phyloP scores from a whole-genome alignment of 2,888 invertebrate species.

The Aethes cnicana region DNA sequence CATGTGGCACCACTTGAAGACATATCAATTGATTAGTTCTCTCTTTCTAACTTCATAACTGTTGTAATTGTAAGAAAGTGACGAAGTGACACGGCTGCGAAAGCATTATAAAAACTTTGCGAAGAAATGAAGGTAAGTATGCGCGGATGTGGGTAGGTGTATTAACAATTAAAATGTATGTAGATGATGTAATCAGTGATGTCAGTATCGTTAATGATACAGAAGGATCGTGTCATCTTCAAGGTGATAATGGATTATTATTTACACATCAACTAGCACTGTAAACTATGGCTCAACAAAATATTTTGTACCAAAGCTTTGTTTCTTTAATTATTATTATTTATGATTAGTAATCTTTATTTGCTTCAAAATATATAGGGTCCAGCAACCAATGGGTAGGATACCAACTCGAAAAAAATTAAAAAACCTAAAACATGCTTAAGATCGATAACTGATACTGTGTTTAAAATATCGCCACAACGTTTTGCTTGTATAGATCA shows the following conservation, averaged over 20 bases:
- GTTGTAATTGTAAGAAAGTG: slow-evolving; percentile 44
- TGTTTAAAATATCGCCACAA: too few species aligned
- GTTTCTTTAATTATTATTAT: too few species aligned
- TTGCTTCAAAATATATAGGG: too few species aligned
- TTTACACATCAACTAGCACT: background rate
- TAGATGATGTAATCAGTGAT: slow-evolving; percentile 20
- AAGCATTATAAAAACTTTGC: slow-evolving; percentile 39
- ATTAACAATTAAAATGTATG: slow-evolving; percentile 11
- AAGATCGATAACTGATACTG: too few species aligned
- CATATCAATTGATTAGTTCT: slow-evolving; percentile 40
- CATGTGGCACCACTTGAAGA: slow-evolving; percentile 42
- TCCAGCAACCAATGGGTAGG: too few species aligned
- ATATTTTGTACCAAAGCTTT: too few species aligned
- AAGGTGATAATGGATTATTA: slow-evolving; percentile 5
- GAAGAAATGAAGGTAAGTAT: slow-evolving; percentile 6
- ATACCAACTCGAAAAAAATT: too few species aligned
- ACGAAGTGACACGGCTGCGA: slow-evolving; percentile 34
- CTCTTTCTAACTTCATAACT: slow-evolving; percentile 43
- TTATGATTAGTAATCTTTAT: too few species aligned
- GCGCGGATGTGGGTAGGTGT: background rate
- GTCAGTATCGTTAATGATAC: slow-evolving; percentile 7
- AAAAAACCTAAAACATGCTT: too few species aligned
- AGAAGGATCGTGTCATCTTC: background rate
- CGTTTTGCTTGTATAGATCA: too few species aligned
- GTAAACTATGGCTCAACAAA: too few species aligned